Conservation (phyloP, 2,888 invertebrate species). For the Sesia bembeciformis region DNA sequence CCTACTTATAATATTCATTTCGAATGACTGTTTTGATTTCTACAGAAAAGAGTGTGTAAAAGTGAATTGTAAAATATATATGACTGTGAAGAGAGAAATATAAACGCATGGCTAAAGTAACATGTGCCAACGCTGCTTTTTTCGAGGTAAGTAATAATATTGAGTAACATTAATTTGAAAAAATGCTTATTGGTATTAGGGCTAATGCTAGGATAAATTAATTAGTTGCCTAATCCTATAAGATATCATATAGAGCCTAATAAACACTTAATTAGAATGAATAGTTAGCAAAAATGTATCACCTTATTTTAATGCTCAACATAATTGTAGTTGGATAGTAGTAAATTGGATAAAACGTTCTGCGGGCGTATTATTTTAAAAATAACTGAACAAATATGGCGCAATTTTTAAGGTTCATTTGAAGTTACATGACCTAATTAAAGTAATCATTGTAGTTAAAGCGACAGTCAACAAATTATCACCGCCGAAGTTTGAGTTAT, state of each 20-base stretch:
- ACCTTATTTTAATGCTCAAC: too few species aligned
- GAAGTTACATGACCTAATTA: not conserved
- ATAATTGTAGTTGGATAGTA: too few species aligned
- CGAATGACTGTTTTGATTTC: not conserved
- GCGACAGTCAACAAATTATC: conserved; percentile 9
- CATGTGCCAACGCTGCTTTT: conserved; percentile 41
- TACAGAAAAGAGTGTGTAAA: not conserved
- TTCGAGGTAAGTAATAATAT: conserved; percentile 41
- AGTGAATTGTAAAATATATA: conserved; percentile 5
- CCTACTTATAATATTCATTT: not conserved
- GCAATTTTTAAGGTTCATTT: not conserved
- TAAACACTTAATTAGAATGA: too few species aligned
- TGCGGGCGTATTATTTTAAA: too few species aligned
- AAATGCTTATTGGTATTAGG: not conserved
- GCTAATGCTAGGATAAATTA: not conserved
- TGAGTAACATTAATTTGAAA: not conserved
- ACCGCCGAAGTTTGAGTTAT: conserved; percentile 9
- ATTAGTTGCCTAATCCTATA: too few species aligned
- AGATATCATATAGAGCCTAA: too few species aligned
- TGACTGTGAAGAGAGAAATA: conserved; percentile 26
- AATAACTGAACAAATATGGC: too few species aligned
- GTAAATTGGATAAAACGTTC: too few species aligned
- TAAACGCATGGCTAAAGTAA: conserved; percentile 38
- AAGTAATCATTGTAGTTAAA: conserved; percentile 1
- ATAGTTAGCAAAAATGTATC: too few species aligned